Percentiles rank a stretch among this genome's conserved stretches.
phyloP scores from a whole-genome alignment of 1,140 invertebrate species.

The Chironomus tepperi region DNA sequence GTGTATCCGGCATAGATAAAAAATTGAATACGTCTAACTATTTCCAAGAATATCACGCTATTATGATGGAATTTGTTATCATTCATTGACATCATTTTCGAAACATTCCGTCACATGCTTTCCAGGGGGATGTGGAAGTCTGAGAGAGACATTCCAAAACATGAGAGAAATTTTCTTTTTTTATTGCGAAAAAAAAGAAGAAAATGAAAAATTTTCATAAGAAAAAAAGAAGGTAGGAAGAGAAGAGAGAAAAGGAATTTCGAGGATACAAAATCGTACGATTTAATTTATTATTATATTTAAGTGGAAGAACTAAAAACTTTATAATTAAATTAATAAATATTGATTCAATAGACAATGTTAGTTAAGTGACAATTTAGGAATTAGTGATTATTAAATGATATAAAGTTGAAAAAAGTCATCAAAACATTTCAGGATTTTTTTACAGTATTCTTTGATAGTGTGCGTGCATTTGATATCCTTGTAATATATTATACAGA shows the following conservation, averaged over 20 bases:
- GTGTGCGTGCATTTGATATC: background rate
- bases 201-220: background rate
- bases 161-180: background rate
- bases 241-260: conserved; percentile 2
- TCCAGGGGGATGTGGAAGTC: too few species aligned
- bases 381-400: background rate
- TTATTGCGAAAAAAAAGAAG: background rate
- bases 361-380: background rate
- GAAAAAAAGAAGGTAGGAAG: background rate
- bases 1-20: too few species aligned
- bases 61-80: too few species aligned
- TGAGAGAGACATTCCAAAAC: background rate
- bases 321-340: background rate
- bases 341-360: background rate
- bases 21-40: too few species aligned
- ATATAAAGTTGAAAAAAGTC: background rate
- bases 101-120: too few species aligned
- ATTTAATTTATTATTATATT: conserved; percentile 10
- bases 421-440: background rate
- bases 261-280: background rate
- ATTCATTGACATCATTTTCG: too few species aligned
- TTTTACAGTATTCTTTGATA: background rate
- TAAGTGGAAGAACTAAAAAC: background rate
- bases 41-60: too few species aligned
- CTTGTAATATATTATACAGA: background rate